phyloP scores from a whole-genome alignment of 2,888 invertebrate genomes.

The Nomada ruficornis region DNA sequence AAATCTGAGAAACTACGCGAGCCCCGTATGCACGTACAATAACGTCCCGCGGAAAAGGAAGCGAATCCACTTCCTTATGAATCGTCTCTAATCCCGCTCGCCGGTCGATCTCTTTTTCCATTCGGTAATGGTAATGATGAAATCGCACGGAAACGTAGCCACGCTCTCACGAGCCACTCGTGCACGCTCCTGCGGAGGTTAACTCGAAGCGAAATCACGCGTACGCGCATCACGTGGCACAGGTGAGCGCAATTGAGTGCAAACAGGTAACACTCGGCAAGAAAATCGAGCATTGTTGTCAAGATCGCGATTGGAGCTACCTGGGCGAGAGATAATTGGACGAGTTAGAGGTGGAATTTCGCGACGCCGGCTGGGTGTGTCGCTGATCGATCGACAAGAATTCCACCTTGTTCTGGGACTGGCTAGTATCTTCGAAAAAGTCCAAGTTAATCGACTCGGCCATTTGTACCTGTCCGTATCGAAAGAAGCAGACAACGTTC shows the following conservation, averaged over 20 bases:
- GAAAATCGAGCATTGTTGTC: slow-evolving; percentile 14
- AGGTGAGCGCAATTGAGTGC: background rate
- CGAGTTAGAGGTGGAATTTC: slow-evolving; percentile 13
- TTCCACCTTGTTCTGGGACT: background rate
- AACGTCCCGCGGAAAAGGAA: slow-evolving; percentile 19
- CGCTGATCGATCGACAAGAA: slow-evolving; percentile 16
- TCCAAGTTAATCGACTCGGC: background rate
- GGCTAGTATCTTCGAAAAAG: background rate
- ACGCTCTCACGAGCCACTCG: slow-evolving; percentile 21
- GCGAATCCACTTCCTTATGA: slow-evolving; percentile 23
- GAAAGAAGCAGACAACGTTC: slow-evolving; percentile 33
- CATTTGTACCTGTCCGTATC: slow-evolving; percentile 35
- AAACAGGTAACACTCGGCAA: background rate
- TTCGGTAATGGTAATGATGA: slow-evolving; percentile 15
- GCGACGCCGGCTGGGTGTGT: slow-evolving; percentile 3
- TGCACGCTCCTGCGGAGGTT: background rate
- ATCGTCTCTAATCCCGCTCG: slow-evolving; percentile 21
- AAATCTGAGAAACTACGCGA: slow-evolving; percentile 13
- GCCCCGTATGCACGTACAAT: background rate
- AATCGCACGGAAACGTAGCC: slow-evolving; percentile 26
- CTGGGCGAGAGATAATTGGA: slow-evolving; percentile 25
- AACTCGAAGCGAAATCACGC: slow-evolving; percentile 11
- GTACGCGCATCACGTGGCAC: no score
- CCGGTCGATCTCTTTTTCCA: slow-evolving; percentile 20
- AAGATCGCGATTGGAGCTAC: background rate